phyloP scores from a whole-genome alignment of 2,113 vertebrate genomes.

The Cranoglanis bouderius region DNA sequence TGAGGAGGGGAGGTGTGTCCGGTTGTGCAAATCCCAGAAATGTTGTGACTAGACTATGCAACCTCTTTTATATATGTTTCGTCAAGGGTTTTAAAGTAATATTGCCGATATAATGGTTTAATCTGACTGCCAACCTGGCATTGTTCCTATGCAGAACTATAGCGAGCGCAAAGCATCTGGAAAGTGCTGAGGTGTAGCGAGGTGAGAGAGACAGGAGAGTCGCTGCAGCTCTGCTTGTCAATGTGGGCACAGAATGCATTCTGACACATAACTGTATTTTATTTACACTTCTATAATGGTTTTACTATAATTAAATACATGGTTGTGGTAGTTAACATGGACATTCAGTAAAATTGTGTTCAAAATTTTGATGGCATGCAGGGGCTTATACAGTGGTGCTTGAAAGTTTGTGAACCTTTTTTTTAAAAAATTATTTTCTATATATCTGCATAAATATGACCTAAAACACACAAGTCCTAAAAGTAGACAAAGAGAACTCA shows the following conservation, averaged over 20 bases:
- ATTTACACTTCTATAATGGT: background rate
- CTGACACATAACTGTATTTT: background rate
- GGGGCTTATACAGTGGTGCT: no score
- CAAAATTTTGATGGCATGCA: background rate
- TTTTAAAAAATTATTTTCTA: no score
- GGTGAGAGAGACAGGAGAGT: background rate
- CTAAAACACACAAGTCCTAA: no score
- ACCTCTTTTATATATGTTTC: background rate
- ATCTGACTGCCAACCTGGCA: background rate
- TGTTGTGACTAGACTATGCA: background rate
- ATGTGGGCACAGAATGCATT: background rate
- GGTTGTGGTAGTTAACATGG: background rate
- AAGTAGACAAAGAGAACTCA: no score
- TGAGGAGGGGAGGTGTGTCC: background rate
- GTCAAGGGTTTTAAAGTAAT: background rate
- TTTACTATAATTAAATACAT: background rate
- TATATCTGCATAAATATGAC: no score
- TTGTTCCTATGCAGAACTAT: background rate
- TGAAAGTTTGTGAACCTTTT: no score
- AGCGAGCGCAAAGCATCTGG: background rate
- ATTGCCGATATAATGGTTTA: background rate
- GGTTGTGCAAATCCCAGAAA: background rate
- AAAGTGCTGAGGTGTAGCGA: conserved; percentile 12
- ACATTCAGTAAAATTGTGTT: background rate
- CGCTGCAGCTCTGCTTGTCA: conserved; percentile 3